A percentile compares a stretch with the other conserved stretches of the same genome.
These are phyloP conservation scores for Eudasyphora cyanicolor DNA, from an alignment of 2,888 invertebrate genomes.

Conservation along the genomic window DNA sequence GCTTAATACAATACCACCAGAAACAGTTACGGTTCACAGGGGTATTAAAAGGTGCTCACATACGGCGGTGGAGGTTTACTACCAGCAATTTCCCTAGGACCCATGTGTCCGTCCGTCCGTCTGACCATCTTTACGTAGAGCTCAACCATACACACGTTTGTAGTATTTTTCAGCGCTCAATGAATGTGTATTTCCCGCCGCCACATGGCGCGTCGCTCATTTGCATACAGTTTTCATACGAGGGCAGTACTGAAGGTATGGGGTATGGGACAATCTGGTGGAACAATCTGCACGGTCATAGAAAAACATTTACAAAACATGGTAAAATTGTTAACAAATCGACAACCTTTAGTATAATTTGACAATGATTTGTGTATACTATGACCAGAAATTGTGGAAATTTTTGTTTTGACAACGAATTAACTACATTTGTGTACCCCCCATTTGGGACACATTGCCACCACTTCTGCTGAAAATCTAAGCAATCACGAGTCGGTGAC, in stretches of 20 bases:
- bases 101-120: neutral
- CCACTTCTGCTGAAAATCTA: too few relatives aligned
- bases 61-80: neutral
- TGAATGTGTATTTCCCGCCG: constrained; percentile 12
- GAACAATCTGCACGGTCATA: neutral
- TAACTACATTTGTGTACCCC: too few relatives aligned
- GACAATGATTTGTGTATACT: too few relatives aligned
- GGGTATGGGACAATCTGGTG: neutral
- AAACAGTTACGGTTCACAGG: constrained; percentile 59
- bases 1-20: constrained; percentile 40
- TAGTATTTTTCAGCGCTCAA: neutral
- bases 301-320: neutral
- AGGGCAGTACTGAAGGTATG: too few relatives aligned
- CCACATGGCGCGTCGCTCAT: constrained; percentile 13
- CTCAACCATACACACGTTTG: neutral
- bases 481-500: too few relatives aligned
- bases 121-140: neutral
- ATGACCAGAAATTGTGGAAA: too few relatives aligned
- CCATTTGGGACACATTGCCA: too few relatives aligned
- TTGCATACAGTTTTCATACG: neutral
- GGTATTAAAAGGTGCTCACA: constrained; percentile 33
- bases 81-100: neutral
- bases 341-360: too few relatives aligned
- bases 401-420: too few relatives aligned
- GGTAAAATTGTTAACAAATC: too few relatives aligned